Conservation (phyloP, 2,113 vertebrate genomes). For the Rhineura floridana region DNA sequence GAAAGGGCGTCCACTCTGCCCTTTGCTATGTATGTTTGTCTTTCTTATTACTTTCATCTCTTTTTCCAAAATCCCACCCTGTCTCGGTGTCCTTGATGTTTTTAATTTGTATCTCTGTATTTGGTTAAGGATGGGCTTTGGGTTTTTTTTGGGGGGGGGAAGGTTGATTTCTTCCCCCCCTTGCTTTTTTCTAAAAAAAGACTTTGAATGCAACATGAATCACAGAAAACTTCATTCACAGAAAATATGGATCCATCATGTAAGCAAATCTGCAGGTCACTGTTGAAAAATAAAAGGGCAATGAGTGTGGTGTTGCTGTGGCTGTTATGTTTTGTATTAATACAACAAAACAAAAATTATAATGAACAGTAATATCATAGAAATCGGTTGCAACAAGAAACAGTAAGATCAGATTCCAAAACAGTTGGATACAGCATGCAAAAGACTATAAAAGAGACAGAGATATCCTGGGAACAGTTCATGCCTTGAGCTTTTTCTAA, state of each 20-base stretch:
- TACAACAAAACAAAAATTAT: too few species aligned
- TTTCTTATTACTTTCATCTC: constrained; percentile 73
- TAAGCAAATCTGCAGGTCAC: neutral
- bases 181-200: constrained; percentile 16
- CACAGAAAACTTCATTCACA: constrained; percentile 33
- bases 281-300: constrained; percentile 41
- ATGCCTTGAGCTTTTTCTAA: constrained; percentile 37
- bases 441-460: too few species aligned
- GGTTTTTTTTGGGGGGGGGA: neutral
- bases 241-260: constrained; percentile 11
- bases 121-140: constrained; percentile 11
- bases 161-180: constrained; percentile 26
- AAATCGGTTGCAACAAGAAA: too few species aligned
- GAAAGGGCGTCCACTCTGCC: constrained; percentile 74
- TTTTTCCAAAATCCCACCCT: constrained; percentile 50
- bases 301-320: neutral
- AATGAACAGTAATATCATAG: too few species aligned
- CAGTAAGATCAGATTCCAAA: too few species aligned
- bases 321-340: too few species aligned
- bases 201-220: constrained; percentile 47
- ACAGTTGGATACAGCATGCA: too few species aligned
- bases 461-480: too few species aligned
- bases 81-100: constrained; percentile 56
- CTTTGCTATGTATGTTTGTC: constrained; percentile 73
- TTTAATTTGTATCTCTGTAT: constrained; percentile 65